Conservation (phyloP, 2,797 vertebrate genomes). For the Spheniscus humboldti region DNA sequence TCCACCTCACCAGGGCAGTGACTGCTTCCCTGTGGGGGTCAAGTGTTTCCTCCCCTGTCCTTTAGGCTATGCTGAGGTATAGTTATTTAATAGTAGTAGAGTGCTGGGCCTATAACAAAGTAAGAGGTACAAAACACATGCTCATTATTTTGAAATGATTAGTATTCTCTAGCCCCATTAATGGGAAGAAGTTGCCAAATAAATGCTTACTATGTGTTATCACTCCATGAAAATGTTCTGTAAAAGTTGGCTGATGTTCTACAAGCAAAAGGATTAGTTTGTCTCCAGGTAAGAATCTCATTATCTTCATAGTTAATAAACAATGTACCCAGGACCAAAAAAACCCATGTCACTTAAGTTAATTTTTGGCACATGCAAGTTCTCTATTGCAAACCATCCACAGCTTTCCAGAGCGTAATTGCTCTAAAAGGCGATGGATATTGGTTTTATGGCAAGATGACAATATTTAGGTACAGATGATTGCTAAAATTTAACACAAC, state of each 20-base stretch:
- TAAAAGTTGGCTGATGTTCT: background rate
- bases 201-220: background rate
- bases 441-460: background rate
- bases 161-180: background rate
- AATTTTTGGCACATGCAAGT: background rate
- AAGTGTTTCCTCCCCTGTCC: background rate
- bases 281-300: background rate
- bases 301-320: background rate
- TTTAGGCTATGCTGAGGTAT: background rate
- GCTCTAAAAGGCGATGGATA: background rate
- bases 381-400: background rate
- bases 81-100: background rate
- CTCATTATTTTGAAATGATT: background rate
- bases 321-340: background rate
- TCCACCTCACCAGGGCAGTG: background rate
- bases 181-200: background rate
- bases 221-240: background rate
- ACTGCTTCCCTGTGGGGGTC: background rate
- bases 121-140: background rate
- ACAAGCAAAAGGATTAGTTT: background rate
- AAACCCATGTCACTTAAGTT: background rate
- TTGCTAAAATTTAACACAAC: background rate
- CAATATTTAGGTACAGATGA: background rate
- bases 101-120: background rate
- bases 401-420: background rate